Evolutionary conservation across 2,113 vertebrate species (phyloP).

Genomic region (Pao palembangensis): DNA sequence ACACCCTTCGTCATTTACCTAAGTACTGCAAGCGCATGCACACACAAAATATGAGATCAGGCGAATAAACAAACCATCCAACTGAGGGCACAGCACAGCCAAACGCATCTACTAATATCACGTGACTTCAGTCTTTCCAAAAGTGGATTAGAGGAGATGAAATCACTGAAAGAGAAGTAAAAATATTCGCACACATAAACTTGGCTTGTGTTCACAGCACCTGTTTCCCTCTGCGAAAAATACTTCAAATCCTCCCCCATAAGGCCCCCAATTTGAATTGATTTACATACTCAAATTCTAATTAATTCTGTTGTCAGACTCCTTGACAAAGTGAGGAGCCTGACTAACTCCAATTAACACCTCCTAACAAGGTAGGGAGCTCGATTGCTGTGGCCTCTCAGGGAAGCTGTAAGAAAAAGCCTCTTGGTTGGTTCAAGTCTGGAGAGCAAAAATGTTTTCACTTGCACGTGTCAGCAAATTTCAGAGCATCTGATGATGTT

Average conservation of each 20-base stretch:
- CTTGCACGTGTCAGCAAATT: conserved; percentile 63
- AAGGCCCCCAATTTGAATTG: conserved; percentile 70
- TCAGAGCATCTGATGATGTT: conserved; percentile 45
- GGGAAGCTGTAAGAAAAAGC: conserved; percentile 82
- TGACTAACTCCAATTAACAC: conserved; percentile 99
- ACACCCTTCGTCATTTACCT: conserved; percentile 56
- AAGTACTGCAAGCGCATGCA: conserved; percentile 36
- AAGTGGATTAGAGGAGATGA: conserved; percentile 50
- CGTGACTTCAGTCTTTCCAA: conserved; percentile 29
- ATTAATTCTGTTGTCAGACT: conserved; percentile 84
- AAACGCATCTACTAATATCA: conserved; percentile 58
- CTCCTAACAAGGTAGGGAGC: conserved; percentile 92
- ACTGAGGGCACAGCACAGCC: conserved; percentile 31
- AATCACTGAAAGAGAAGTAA: conserved; percentile 57
- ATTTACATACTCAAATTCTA: conserved; percentile 75
- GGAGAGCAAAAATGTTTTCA: conserved; percentile 65
- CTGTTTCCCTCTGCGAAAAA: conserved; percentile 59
- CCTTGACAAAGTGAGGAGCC: conserved; percentile 91
- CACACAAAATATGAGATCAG: conserved; percentile 28
- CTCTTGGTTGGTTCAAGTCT: conserved; percentile 32
- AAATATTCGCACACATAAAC: conserved; percentile 48
- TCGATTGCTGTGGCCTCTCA: conserved; percentile 83
- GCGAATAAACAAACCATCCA: conserved; percentile 29
- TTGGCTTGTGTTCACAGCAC: conserved; percentile 56
- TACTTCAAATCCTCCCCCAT: conserved; percentile 45